Evolutionary conservation across 2,797 vertebrate genomes (phyloP).

Genomic region (Pagetopsis macropterus): DNA sequence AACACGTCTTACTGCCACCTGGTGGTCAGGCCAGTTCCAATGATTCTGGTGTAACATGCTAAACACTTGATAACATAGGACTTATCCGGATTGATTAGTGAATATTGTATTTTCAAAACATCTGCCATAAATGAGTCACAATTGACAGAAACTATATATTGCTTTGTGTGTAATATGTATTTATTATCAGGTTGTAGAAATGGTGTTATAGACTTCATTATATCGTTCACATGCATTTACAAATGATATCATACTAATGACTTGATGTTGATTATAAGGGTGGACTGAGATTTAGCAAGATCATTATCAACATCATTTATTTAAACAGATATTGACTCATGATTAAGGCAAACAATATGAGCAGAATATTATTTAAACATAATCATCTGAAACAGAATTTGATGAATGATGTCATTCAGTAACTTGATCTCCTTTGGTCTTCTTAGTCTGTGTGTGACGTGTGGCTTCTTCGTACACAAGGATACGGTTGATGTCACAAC

Average conservation of each 20-base stretch:
- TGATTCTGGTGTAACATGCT: not conserved
- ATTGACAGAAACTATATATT: too few relatives aligned
- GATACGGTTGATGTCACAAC: too few relatives aligned
- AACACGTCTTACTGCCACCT: conserved; percentile 23
- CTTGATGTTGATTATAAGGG: not conserved
- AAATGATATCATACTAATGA: not conserved
- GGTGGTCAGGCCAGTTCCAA: conserved; percentile 4
- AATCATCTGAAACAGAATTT: not conserved
- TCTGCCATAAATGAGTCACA: too few relatives aligned
- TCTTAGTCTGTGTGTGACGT: not conserved
- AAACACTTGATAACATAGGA: too few relatives aligned
- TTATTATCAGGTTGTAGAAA: too few relatives aligned
- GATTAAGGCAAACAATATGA: not conserved
- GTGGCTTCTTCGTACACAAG: not conserved
- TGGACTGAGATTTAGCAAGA: not conserved
- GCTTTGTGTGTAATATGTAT: too few relatives aligned
- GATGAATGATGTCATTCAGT: not conserved
- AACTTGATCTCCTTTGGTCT: not conserved
- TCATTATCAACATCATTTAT: not conserved
- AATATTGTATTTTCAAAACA: not conserved
- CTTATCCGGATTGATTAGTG: too few relatives aligned
- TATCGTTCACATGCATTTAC: not conserved
- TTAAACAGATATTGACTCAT: not conserved
- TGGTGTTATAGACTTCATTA: too few relatives aligned
- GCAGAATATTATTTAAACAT: too few relatives aligned